Conservation (phyloP, 2,888 invertebrate genomes). For the Lydus trimaculatus region DNA sequence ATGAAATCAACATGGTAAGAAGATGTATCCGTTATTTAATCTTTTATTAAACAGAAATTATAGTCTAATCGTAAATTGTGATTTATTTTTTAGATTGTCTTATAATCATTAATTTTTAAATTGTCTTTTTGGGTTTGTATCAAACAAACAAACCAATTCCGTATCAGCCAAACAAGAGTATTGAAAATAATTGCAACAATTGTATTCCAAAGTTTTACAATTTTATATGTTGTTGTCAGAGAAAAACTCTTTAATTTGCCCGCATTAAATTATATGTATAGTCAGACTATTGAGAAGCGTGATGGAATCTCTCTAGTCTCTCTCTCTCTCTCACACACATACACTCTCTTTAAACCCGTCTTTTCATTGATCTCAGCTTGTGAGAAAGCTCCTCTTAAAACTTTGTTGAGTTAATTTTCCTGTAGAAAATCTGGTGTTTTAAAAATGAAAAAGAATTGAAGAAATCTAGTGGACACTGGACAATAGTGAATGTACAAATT, state of each 20-base stretch:
- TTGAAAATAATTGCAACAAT: neutral
- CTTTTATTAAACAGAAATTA: neutral
- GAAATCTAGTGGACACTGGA: neutral
- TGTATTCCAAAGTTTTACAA: neutral
- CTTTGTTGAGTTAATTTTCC: neutral
- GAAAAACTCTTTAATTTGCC: neutral
- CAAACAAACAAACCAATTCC: slow-evolving; percentile 5
- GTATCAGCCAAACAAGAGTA: neutral
- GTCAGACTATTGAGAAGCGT: neutral
- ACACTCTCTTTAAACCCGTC: neutral
- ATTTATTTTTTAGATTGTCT: neutral
- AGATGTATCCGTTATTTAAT: neutral
- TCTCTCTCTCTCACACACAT: neutral
- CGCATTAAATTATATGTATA: neutral
- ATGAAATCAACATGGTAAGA: neutral
- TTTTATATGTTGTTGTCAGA: neutral
- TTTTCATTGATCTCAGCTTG: neutral
- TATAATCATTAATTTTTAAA: neutral
- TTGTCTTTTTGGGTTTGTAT: neutral
- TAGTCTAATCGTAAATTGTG: neutral
- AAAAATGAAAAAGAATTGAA: neutral
- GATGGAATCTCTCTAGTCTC: neutral
- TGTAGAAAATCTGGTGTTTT: neutral
- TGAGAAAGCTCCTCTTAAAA: neutral
- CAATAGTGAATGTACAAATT: neutral